Conservation (phyloP, 53 echinoderm and acorn worm genomes). For the Crossaster papposus region DNA sequence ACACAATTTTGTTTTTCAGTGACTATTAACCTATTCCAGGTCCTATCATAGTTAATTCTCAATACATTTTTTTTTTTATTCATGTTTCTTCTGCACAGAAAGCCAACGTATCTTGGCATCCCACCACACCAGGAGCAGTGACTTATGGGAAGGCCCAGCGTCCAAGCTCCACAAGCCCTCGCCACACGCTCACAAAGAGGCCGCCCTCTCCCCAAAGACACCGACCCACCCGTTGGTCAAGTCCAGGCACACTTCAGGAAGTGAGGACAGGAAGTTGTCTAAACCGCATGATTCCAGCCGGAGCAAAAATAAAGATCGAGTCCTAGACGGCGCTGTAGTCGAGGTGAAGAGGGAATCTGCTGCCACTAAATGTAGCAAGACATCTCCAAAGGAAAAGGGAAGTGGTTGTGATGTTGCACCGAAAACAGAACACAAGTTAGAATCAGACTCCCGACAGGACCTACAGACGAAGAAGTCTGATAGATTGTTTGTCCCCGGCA, state of each 20-base stretch:
- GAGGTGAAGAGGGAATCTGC: constrained; percentile 37
- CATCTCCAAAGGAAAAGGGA: constrained; percentile 17
- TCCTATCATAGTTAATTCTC: background rate
- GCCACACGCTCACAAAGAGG: constrained; percentile 24
- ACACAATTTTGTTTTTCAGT: no score
- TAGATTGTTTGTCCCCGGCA: background rate
- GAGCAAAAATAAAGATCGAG: constrained; percentile 26
- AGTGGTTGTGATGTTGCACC: background rate
- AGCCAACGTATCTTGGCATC: constrained; percentile 51
- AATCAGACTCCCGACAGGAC: constrained; percentile 10
- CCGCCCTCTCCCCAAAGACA: constrained; percentile 48
- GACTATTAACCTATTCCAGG: no score
- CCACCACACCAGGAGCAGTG: constrained; percentile 28
- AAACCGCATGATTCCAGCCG: constrained; percentile 35
- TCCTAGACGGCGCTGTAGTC: background rate
- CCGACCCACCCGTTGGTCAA: constrained; percentile 33
- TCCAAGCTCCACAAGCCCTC: constrained; percentile 28
- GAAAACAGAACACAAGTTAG: constrained; percentile 33
- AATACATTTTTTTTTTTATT: background rate
- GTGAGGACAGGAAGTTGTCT: constrained; percentile 21
- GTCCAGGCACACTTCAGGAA: constrained; percentile 40
- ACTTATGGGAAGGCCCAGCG: constrained; percentile 34
- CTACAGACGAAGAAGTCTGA: constrained; percentile 18
- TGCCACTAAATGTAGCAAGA: background rate
- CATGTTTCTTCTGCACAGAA: background rate